These are phyloP conservation scores for Apamea crenata DNA, from an alignment of 2,888 invertebrate genomes.

Conservation along the genomic window DNA sequence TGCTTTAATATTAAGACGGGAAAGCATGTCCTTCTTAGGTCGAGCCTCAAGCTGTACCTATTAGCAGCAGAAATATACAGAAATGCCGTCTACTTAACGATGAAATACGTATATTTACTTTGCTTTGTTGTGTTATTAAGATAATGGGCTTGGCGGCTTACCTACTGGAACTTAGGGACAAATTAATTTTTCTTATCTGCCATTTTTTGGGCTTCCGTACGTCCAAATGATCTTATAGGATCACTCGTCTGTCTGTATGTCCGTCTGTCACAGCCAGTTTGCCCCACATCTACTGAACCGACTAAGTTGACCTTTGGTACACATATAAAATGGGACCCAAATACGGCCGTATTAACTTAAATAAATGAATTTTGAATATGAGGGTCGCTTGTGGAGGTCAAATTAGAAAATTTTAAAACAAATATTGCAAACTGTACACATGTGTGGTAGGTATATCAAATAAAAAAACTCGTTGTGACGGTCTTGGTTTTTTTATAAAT, in stretches of 20 bases:
- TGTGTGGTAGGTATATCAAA: not conserved
- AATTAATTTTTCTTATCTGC: not conserved
- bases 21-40: constrained; percentile 74
- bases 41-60: constrained; percentile 52
- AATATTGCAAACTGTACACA: not conserved
- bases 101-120: constrained; percentile 44
- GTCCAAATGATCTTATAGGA: not conserved
- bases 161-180: constrained; percentile 15
- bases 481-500: not conserved
- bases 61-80: constrained; percentile 51
- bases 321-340: not conserved
- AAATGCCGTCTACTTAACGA: constrained; percentile 44
- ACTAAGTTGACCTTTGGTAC: not conserved
- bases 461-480: not conserved
- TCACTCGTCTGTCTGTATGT: not conserved
- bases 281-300: not conserved
- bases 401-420: not conserved
- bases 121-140: constrained; percentile 34
- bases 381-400: not conserved
- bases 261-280: not conserved
- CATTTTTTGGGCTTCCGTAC: not conserved
- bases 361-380: not conserved
- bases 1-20: constrained; percentile 77
- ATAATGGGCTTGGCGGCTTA: constrained; percentile 23
- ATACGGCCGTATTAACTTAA: not conserved